These are phyloP conservation scores for Olivierus martensii DNA, from an alignment of 1,140 invertebrate genomes.

Conservation along the genomic window DNA sequence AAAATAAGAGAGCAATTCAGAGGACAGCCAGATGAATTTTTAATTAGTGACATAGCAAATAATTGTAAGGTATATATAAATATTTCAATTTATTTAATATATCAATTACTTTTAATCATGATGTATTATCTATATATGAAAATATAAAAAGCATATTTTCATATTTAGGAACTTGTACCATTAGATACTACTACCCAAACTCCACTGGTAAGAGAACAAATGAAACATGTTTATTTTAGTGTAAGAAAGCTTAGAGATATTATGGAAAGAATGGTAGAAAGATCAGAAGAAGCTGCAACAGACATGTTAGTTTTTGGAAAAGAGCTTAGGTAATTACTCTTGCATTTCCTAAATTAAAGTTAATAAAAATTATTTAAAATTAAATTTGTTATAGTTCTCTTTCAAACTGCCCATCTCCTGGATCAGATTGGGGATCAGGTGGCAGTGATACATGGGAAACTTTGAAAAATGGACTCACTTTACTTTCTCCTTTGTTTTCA, in stretches of 20 bases:
- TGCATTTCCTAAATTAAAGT: too few relatives aligned
- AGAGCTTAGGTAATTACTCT: conserved; percentile 7
- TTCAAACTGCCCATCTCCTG: conserved; percentile 23
- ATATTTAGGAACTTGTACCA: conserved; percentile 41
- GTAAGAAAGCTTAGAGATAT: conserved; percentile 44
- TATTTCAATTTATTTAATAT: not conserved
- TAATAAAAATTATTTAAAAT: too few relatives aligned
- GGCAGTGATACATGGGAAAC: conserved; percentile 43
- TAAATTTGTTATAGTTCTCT: conserved; percentile 6
- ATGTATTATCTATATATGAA: too few relatives aligned
- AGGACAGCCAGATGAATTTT: conserved; percentile 55
- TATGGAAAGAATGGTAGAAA: conserved; percentile 39
- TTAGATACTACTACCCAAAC: conserved; percentile 46
- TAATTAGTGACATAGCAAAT: conserved; percentile 48
- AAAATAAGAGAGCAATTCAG: conserved; percentile 47
- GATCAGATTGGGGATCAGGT: conserved; percentile 44
- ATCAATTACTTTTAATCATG: conserved; percentile 1
- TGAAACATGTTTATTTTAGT: conserved; percentile 39
- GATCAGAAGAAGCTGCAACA: conserved; percentile 40
- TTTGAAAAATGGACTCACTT: conserved; percentile 44
- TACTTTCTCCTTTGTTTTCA: conserved; percentile 30
- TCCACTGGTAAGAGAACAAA: conserved; percentile 44
- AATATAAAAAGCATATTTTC: too few relatives aligned
- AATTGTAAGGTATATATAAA: conserved; percentile 40
- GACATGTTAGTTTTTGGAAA: conserved; percentile 32